Evolutionary conservation across 1,140 invertebrate species (phyloP).

Genomic region (Eufriesea mexicana): DNA sequence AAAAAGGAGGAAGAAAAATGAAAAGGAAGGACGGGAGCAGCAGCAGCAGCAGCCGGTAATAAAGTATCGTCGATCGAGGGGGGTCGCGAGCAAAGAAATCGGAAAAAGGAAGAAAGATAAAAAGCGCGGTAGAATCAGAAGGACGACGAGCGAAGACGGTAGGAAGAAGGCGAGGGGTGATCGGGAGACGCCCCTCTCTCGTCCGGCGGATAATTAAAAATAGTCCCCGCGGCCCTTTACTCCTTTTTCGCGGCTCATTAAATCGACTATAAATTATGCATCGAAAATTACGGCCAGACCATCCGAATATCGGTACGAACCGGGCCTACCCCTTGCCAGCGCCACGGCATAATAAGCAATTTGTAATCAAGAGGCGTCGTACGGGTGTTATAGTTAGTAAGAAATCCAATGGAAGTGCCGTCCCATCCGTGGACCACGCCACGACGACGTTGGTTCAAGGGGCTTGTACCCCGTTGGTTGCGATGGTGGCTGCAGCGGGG

Average conservation of each 20-base stretch:
- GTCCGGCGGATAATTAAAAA: constrained; percentile 81
- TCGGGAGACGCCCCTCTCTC: constrained; percentile 52
- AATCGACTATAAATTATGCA: constrained; percentile 83
- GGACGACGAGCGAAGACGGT: background rate
- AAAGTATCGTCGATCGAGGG: constrained; percentile 46
- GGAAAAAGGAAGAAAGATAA: background rate
- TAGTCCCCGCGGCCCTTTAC: constrained; percentile 78
- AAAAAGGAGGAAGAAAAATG: background rate
- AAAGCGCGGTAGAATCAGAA: background rate
- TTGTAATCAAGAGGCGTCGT: constrained; percentile 80
- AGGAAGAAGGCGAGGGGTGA: constrained; percentile 21
- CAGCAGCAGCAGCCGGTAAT: constrained; percentile 17
- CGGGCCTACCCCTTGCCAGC: constrained; percentile 5
- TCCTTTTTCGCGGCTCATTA: constrained; percentile 82
- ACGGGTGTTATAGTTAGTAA: constrained; percentile 75
- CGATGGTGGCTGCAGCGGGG: background rate
- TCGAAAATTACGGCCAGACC: constrained; percentile 81
- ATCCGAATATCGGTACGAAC: constrained; percentile 75
- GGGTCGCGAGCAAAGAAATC: background rate
- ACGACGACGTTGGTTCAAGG: constrained; percentile 30
- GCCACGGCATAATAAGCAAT: constrained; percentile 80
- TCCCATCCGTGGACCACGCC: constrained; percentile 47
- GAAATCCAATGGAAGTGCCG: constrained; percentile 74
- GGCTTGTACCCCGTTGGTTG: background rate
- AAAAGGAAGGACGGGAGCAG: too few relatives aligned